A percentile compares a stretch with the other conserved stretches of the same genome.
Conservation (phyloP, 2,113 vertebrate species). For the Scomber scombrus region DNA sequence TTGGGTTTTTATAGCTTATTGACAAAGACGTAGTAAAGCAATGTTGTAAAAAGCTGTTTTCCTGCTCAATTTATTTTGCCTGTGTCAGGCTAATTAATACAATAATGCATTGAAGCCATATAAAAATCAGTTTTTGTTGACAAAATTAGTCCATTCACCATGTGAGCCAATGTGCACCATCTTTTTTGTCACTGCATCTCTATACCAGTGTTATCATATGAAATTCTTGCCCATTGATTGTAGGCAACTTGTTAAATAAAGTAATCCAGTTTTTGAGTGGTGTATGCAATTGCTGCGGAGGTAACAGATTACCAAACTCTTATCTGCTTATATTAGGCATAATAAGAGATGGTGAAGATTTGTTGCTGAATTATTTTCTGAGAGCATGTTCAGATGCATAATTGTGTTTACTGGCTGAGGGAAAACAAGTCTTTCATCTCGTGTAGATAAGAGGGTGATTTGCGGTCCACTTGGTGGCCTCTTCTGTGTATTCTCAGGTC, state of each 20-base stretch:
- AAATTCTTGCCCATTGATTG: slow-evolving; percentile 10
- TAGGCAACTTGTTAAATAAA: slow-evolving; percentile 4
- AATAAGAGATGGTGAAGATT: slow-evolving; percentile 76
- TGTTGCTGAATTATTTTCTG: slow-evolving; percentile 68
- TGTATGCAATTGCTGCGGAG: slow-evolving; percentile 4
- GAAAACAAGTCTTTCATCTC: slow-evolving; percentile 77
- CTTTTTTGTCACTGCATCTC: neutral
- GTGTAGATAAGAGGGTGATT: slow-evolving; percentile 75
- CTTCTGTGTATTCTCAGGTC: slow-evolving; percentile 63
- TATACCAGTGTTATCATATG: neutral
- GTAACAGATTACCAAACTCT: slow-evolving; percentile 57
- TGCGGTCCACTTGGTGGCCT: slow-evolving; percentile 67
- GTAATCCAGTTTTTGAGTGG: slow-evolving; percentile 34
- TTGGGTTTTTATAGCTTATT: too few relatives aligned
- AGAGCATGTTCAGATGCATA: slow-evolving; percentile 74
- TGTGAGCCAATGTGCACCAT: neutral
- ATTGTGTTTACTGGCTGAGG: slow-evolving; percentile 74
- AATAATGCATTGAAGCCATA: neutral
- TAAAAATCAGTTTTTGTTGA: neutral
- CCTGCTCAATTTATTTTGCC: neutral
- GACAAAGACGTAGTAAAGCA: too few relatives aligned
- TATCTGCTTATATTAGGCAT: slow-evolving; percentile 69
- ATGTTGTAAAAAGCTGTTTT: too few relatives aligned
- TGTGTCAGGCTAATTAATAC: neutral
- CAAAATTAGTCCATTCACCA: neutral